A percentile compares a stretch with the other conserved stretches of the same genome.
These are phyloP conservation scores for Palaemon carinicauda DNA, from an alignment of 1,140 invertebrate genomes.

Conservation along the genomic window DNA sequence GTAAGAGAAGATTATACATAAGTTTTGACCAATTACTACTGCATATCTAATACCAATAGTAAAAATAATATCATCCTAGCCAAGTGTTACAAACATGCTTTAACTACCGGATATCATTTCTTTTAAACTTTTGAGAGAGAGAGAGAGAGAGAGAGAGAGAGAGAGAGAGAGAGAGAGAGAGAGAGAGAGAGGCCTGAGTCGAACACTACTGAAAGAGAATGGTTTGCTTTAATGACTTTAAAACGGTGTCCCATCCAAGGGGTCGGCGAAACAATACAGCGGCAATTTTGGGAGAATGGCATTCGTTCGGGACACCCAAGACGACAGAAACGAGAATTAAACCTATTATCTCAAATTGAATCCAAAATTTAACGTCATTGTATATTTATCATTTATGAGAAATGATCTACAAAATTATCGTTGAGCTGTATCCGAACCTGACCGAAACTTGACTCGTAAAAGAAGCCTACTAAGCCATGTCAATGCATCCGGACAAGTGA, in stretches of 20 bases:
- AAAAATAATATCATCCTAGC: background rate
- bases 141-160: conserved; percentile 32
- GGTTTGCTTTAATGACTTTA: background rate
- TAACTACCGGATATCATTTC: background rate
- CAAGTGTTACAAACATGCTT: background rate
- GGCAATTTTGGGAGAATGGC: background rate
- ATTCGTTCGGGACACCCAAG: background rate
- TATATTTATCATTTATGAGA: background rate
- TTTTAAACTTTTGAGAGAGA: conserved; percentile 3
- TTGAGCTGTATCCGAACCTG: background rate
- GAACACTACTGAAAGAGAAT: background rate
- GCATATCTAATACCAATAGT: background rate
- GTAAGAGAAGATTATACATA: too few relatives aligned
- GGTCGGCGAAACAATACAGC: background rate
- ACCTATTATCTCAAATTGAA: background rate
- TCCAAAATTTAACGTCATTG: background rate
- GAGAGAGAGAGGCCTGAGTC: background rate
- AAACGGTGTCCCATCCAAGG: background rate
- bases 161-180: conserved; percentile 30
- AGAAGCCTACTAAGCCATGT: background rate
- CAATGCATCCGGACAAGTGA: background rate
- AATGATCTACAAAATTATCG: background rate
- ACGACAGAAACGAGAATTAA: too few relatives aligned
- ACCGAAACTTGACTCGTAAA: background rate
- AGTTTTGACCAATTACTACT: too few relatives aligned